Conservation (phyloP, 2,888 invertebrate species). For the Leucania comma region DNA sequence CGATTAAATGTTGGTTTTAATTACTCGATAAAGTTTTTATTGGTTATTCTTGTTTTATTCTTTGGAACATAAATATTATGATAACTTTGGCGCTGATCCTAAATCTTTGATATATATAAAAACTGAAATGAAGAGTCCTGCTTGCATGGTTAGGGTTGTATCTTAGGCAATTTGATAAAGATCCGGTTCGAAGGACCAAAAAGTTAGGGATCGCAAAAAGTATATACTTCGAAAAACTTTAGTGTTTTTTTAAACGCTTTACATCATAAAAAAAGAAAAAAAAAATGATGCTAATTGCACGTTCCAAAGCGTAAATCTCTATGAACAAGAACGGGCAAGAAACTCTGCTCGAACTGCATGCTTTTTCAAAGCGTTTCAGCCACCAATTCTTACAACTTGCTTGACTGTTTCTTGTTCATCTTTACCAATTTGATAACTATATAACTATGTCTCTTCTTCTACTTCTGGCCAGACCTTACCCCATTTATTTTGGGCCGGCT, state of each 20-base stretch:
- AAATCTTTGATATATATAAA: constrained; percentile 61
- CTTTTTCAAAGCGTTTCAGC: too few relatives aligned
- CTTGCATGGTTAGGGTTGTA: constrained; percentile 23
- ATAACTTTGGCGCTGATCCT: constrained; percentile 54
- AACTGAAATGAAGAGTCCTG: constrained; percentile 59
- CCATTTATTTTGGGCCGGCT: too few relatives aligned
- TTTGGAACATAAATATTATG: constrained; percentile 64
- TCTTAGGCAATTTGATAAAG: background rate
- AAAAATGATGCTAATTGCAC: too few relatives aligned
- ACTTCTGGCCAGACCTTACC: too few relatives aligned
- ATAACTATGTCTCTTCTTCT: too few relatives aligned
- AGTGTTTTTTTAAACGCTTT: too few relatives aligned
- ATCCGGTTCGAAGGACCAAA: constrained; percentile 1
- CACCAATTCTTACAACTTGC: too few relatives aligned
- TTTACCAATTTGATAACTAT: background rate
- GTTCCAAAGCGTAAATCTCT: too few relatives aligned
- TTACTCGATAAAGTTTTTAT: constrained; percentile 55
- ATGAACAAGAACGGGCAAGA: too few relatives aligned
- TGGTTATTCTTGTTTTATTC: constrained; percentile 56
- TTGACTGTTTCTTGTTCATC: background rate
- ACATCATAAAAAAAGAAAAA: too few relatives aligned
- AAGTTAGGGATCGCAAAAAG: background rate
- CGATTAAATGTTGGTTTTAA: constrained; percentile 27
- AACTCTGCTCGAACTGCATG: too few relatives aligned
- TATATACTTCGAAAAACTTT: too few relatives aligned